Percentiles rank a stretch among this genome's conserved stretches.
Evolutionary conservation across 2,888 invertebrate species (phyloP).

Genomic region (Cybosia mesomella): DNA sequence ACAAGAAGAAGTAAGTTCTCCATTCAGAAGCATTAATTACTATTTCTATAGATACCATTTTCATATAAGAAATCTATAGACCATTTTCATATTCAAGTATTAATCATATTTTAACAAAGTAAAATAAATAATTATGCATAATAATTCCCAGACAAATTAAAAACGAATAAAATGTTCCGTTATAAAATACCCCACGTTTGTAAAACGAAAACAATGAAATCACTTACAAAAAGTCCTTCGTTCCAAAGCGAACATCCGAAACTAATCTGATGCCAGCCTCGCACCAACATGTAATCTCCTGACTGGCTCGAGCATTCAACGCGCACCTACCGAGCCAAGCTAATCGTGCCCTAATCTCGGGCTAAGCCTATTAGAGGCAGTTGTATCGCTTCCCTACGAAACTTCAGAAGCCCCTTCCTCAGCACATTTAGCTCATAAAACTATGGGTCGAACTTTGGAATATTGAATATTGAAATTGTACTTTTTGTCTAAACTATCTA

Average conservation of each 20-base stretch:
- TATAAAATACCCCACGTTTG: conserved; percentile 5
- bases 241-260: conserved; percentile 50
- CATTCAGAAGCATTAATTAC: background rate
- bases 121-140: background rate
- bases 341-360: conserved; percentile 85
- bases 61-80: too few relatives aligned
- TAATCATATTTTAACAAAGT: too few relatives aligned
- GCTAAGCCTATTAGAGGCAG: conserved; percentile 86
- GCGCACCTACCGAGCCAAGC: conserved; percentile 76
- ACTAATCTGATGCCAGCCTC: conserved; percentile 77
- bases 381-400: conserved; percentile 85
- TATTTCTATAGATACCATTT: background rate
- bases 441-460: conserved; percentile 72
- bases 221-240: conserved; percentile 46
- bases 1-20: conserved; percentile 92
- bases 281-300: conserved; percentile 80
- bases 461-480: conserved; percentile 82
- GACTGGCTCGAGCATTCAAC: conserved; percentile 72
- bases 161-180: background rate
- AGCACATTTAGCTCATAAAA: conserved; percentile 82
- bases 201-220: conserved; percentile 25
- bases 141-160: background rate
- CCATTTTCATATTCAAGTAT: too few relatives aligned
- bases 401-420: conserved; percentile 85
- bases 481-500: conserved; percentile 68